phyloP scores from a whole-genome alignment of 2,113 vertebrate genomes.

The Bolborhynchus lineola region DNA sequence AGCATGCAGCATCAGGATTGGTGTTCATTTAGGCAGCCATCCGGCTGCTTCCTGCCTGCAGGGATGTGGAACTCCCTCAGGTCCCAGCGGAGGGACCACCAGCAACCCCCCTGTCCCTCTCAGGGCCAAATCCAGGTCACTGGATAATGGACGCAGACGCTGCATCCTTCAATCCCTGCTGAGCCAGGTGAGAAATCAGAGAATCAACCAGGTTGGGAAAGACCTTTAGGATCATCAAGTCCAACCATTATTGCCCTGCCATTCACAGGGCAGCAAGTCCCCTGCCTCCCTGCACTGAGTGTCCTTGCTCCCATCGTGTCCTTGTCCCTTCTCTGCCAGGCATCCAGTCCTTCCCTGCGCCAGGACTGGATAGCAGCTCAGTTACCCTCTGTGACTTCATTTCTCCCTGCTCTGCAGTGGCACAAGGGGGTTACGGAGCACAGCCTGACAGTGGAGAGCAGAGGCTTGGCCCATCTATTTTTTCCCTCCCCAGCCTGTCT shows the following conservation, averaged over 20 bases:
- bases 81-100: not conserved
- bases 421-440: not conserved
- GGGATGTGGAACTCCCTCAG: rapidly evolving
- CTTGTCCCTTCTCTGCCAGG: rapidly evolving
- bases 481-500: not conserved
- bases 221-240: not conserved
- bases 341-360: not conserved
- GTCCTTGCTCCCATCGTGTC: not conserved
- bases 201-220: not conserved
- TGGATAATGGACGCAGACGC: not conserved
- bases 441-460: not conserved
- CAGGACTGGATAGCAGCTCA: not conserved
- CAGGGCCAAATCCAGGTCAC: not conserved
- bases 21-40: not conserved
- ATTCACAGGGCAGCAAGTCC: not conserved
- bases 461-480: not conserved
- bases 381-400: not conserved
- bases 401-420: not conserved
- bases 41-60: not conserved
- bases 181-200: not conserved
- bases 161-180: not conserved
- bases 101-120: not conserved
- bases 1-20: not conserved
- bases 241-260: not conserved
- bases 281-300: not conserved